These are phyloP conservation scores for Labroides dimidiatus DNA, from an alignment of 2,797 vertebrate species.

Conservation along the genomic window DNA sequence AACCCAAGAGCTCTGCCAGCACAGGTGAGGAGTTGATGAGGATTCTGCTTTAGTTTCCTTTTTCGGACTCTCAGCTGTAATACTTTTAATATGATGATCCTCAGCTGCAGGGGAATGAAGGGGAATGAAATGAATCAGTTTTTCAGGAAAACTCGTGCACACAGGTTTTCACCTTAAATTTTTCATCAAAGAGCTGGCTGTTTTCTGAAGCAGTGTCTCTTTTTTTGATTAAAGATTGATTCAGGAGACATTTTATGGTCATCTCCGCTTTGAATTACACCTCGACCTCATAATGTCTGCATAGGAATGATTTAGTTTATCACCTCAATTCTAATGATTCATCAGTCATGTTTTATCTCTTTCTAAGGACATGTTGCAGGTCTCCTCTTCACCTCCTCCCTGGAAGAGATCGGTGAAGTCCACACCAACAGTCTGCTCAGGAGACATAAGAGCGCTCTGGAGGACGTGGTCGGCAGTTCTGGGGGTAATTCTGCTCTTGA, in stretches of 20 bases:
- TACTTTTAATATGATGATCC: constrained; percentile 7
- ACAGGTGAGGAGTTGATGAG: constrained; percentile 62
- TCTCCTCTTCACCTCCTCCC: constrained; percentile 80
- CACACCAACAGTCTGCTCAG: constrained; percentile 82
- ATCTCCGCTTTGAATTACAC: neutral
- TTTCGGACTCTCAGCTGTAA: neutral
- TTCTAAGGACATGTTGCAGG: constrained; percentile 76
- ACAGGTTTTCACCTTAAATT: neutral
- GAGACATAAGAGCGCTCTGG: constrained; percentile 86
- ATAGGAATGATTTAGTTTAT: too few species aligned
- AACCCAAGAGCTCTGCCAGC: constrained; percentile 66
- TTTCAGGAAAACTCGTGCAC: fast-evolving
- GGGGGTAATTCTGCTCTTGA: constrained; percentile 56
- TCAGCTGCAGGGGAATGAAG: too few species aligned
- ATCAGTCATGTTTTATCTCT: neutral
- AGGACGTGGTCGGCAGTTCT: constrained; percentile 75
- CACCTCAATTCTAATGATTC: too few species aligned
- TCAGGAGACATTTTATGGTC: neutral
- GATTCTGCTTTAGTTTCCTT: too few species aligned
- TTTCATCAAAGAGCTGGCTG: neutral
- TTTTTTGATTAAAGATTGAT: neutral
- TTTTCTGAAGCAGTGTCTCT: neutral
- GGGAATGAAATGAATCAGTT: too few species aligned
- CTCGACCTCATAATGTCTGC: neutral
- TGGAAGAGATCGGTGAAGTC: constrained; percentile 82